Evolutionary conservation across 2,888 invertebrate genomes (phyloP), one percentile per base, ranked within the genome.

Genomic region (Protodeltote pygarga): DNA sequence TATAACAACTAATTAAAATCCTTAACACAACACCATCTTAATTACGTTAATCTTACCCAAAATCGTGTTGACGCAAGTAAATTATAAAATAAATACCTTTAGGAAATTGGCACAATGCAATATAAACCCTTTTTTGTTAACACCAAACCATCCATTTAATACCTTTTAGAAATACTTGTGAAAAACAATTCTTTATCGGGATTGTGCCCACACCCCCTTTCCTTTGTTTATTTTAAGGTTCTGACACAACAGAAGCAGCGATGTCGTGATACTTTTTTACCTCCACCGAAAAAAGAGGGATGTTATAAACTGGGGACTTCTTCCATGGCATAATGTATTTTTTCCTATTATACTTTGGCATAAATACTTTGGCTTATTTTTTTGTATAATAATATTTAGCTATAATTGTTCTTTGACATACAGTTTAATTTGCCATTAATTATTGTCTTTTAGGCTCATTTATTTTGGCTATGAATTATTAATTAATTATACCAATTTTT

Each of bases 171-270:
- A 71, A 69, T 67, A 59, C 53, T 63, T 41, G 58, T 53, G 45
- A 61, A 72, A 75, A 77, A 74, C 73, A 75, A 72, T 76, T 71
- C 69, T 74, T 78, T 75, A 75, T 69, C 76, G 52, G 65, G 71
- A 50, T 52, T 52, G 38, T 52, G 40, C 37, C 41, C 42, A 32
- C 45, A 35, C 41, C 41, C 42, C 23, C 11, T n/a, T 14, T 21
- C 33, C 47, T 49, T 65, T 67, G 67, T 67, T 63, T 63, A 44
- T 49, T 42, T 65, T 24, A 27, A 27, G 53, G 3, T 40, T 19
- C 38, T 15, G 1, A 5, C 27, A 34, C 31, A 33, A 15, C 37
- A 5, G n/a, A 20, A 15, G 32, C 28, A 21, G 3, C 5, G n/a
- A 32, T 21, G 19, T 27, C 10, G 6, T 21, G 15, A 17, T 16